A percentile compares a stretch with the other conserved stretches of the same genome.
phyloP scores from a whole-genome alignment of 2,797 vertebrate genomes.

The Craterocephalus amniculus region DNA sequence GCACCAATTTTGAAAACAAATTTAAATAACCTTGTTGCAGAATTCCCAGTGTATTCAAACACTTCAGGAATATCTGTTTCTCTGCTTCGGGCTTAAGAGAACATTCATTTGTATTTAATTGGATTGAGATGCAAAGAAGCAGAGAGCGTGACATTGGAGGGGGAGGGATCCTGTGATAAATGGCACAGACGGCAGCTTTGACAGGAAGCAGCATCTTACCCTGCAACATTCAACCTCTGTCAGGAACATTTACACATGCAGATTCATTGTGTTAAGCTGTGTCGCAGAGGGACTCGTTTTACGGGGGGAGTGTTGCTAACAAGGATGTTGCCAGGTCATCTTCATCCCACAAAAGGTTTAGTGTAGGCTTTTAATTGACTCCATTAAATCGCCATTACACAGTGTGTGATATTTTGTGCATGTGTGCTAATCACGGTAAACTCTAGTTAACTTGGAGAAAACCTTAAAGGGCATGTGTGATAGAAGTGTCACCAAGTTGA shows the following conservation, averaged over 20 bases:
- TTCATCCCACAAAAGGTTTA: slow-evolving; percentile 34
- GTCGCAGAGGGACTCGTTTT: background rate
- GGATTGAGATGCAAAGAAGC: slow-evolving; percentile 31
- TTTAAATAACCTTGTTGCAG: background rate
- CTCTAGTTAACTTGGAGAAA: background rate
- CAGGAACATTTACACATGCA: slow-evolving; percentile 39
- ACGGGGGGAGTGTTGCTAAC: slow-evolving; percentile 33
- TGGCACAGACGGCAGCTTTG: slow-evolving; percentile 41
- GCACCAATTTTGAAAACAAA: background rate
- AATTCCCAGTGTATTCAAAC: background rate
- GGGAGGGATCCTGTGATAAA: slow-evolving; percentile 51
- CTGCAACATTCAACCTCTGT: slow-evolving; percentile 55
- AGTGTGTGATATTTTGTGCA: background rate
- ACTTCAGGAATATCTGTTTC: background rate
- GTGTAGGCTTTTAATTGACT: slow-evolving; percentile 39
- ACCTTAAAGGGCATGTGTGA: background rate
- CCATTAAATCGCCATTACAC: slow-evolving; percentile 54
- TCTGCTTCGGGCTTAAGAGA: background rate
- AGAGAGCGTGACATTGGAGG: slow-evolving; percentile 20
- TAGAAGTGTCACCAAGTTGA: background rate
- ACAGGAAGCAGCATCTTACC: slow-evolving; percentile 53
- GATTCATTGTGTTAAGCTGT: background rate
- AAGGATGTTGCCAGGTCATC: slow-evolving; percentile 35
- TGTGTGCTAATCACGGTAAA: slow-evolving; percentile 11
- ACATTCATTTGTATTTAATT: slow-evolving; percentile 25